A percentile compares a stretch with the other conserved stretches of the same genome.
phyloP scores from a whole-genome alignment of 2,113 vertebrate genomes.

The Plectropomus leopardus region DNA sequence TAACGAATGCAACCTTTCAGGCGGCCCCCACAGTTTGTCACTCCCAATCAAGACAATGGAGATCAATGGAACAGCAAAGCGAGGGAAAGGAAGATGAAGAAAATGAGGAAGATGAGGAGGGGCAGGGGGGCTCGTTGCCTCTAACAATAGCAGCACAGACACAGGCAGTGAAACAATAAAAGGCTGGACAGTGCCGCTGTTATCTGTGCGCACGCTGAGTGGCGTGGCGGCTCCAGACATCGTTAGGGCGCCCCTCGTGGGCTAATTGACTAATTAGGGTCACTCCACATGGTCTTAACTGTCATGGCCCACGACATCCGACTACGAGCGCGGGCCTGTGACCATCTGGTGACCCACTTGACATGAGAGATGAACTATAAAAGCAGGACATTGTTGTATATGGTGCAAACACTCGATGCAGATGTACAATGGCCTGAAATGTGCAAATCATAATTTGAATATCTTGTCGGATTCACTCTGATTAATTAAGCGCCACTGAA shows the following conservation, averaged over 20 bases:
- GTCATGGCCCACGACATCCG: conserved; percentile 41
- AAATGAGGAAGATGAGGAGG: conserved; percentile 9
- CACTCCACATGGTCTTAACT: conserved; percentile 62
- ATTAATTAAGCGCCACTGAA: conserved; percentile 18
- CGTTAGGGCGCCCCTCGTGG: conserved; percentile 36
- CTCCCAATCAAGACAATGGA: conserved; percentile 72
- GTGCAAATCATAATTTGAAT: conserved; percentile 12
- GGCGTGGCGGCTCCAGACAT: conserved; percentile 25
- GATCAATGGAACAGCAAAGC: conserved; percentile 66
- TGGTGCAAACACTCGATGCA: not conserved
- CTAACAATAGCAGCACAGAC: conserved; percentile 55
- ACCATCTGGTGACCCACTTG: conserved; percentile 73
- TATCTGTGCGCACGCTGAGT: conserved; percentile 20
- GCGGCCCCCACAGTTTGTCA: conserved; percentile 71
- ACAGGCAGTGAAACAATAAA: conserved; percentile 70
- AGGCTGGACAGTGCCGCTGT: conserved; percentile 47
- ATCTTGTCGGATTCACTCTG: not conserved
- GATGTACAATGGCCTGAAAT: not conserved
- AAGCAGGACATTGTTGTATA: not conserved
- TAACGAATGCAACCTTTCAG: conserved; percentile 77
- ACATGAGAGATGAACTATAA: conserved; percentile 13
- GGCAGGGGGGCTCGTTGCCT: not conserved
- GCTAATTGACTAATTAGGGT: conserved; percentile 72
- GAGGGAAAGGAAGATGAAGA: conserved; percentile 28
- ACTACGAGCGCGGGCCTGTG: conserved; percentile 37